Evolutionary conservation across 2,113 vertebrate genomes (phyloP).

Genomic region (Todiramphus chloris): DNA sequence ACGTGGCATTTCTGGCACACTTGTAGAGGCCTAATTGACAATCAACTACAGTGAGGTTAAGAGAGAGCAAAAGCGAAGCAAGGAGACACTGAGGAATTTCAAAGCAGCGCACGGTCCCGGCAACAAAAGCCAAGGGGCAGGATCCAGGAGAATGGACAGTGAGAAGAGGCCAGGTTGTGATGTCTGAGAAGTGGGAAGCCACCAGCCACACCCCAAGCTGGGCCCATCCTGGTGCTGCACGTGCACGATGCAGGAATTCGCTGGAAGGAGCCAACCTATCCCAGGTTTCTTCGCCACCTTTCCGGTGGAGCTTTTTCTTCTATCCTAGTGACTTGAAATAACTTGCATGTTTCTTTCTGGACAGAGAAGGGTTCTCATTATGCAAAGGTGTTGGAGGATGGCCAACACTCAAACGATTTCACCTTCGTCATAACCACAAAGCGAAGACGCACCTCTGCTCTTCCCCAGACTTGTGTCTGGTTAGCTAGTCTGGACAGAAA

Average conservation of each 20-base stretch:
- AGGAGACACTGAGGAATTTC: background rate
- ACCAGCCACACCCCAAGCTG: background rate
- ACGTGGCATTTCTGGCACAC: background rate
- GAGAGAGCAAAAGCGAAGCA: background rate
- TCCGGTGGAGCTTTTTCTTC: background rate
- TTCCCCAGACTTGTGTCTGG: background rate
- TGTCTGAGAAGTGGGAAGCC: background rate
- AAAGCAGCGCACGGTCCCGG: background rate
- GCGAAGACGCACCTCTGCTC: background rate
- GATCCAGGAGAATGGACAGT: fast-evolving
- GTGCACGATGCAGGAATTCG: fast-evolving
- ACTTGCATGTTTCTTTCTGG: background rate
- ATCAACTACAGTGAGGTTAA: background rate
- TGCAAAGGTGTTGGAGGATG: background rate
- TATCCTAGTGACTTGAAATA: background rate
- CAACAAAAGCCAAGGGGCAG: background rate
- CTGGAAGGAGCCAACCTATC: background rate
- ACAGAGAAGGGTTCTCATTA: background rate
- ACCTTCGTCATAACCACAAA: background rate
- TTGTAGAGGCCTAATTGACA: background rate
- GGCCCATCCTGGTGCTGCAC: fast-evolving
- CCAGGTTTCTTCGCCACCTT: fast-evolving
- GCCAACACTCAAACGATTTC: background rate
- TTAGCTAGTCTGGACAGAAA: background rate
- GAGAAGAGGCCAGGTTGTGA: background rate